These are phyloP conservation scores for Chanos chanos DNA, from an alignment of 2,797 vertebrate species.

Conservation along the genomic window DNA sequence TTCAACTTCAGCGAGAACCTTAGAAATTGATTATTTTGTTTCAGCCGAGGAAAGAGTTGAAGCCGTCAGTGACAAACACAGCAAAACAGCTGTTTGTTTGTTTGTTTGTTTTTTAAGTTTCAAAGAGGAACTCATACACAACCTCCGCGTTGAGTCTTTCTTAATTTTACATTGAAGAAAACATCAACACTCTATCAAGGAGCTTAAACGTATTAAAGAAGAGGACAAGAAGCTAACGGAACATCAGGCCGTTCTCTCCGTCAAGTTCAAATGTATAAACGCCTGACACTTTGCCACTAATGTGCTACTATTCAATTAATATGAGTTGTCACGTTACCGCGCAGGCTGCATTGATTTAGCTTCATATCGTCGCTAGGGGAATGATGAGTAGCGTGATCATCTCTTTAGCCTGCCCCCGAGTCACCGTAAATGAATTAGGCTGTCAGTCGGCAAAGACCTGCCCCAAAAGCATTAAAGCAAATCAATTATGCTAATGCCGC, in stretches of 20 bases:
- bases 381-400: constrained; percentile 28
- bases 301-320: constrained; percentile 27
- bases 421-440: constrained; percentile 32
- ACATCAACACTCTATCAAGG: too few species aligned
- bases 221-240: not conserved
- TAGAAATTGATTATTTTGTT: too few species aligned
- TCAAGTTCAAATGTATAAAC: constrained; percentile 6
- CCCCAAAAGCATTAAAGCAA: constrained; percentile 22
- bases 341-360: constrained; percentile 23
- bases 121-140: too few species aligned
- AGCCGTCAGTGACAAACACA: too few species aligned
- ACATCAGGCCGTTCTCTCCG: constrained; percentile 14
- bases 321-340: not conserved
- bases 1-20: too few species aligned
- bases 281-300: constrained; percentile 13
- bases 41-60: too few species aligned
- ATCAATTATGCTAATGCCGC: constrained; percentile 32
- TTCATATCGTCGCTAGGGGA: constrained; percentile 24
- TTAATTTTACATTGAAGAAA: too few species aligned
- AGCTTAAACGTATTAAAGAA: too few species aligned
- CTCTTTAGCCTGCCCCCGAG: constrained; percentile 12
- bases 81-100: too few species aligned
- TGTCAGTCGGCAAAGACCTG: constrained; percentile 29
- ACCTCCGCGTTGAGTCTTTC: too few species aligned
- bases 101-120: too few species aligned